Evolutionary conservation across 2,797 vertebrate genomes (phyloP), one percentile per base, ranked within the genome.

Genomic region (Cyprinodon diabolis): DNA sequence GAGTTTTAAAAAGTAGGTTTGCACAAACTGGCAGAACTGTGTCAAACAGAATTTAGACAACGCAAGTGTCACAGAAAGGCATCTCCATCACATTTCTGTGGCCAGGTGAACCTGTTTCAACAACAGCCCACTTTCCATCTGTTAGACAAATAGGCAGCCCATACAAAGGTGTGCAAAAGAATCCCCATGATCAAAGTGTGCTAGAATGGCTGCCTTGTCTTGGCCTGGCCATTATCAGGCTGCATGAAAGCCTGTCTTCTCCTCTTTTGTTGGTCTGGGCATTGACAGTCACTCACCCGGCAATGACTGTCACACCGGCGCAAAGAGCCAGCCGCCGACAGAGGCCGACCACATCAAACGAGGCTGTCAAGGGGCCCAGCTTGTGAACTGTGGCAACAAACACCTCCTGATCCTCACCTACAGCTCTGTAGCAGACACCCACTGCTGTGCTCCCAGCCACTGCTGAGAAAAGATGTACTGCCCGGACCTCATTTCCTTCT

Each of bases 291-390:
- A 95, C 88, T 95, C 94, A 94, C 90, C 93, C 92, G 91, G 92
- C 93, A 94, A 94, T 95, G 95, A 95, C 93, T 93, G 94, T 95
- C 94, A 95, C 95, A 95, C 92, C 89, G 88, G 92, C 80, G 88
- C 91, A 92, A 94, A 95, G 92, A 93, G 93, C 90, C 92, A 90
- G 92, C 90, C 88, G 87, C 90, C 90, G 88, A 94, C 93, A 93
- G 92, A 89, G 92, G 88, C 91, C 92, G 87, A 87, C 90, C 94
- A 95, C 94, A 95, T 95, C 93, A 95, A 95, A 95, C 91, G 81
- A 89, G 88, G 80, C 90, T 89, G 87, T 94, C 88, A 91, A 91
- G 93, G 92, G 91, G 88, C 91, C 86, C 87, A 71, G 83, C 94
- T 92, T 78, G 87, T 93, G 93, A 95, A 95, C 94, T 91, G 84